These are phyloP conservation scores for Aradus depressus DNA, from an alignment of 2,888 invertebrate species.

Conservation along the genomic window DNA sequence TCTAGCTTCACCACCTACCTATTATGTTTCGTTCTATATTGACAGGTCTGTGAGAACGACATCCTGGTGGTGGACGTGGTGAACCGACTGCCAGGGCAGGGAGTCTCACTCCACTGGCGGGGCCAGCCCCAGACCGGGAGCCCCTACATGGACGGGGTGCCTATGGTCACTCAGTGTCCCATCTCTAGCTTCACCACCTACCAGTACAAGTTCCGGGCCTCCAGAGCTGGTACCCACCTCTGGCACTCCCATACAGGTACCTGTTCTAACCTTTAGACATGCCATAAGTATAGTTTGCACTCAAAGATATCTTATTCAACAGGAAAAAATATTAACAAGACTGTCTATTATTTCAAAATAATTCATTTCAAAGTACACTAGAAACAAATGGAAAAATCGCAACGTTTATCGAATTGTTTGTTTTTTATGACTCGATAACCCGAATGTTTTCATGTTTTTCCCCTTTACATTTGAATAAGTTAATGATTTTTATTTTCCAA, in stretches of 20 bases:
- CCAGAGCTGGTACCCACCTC: slow-evolving; percentile 37
- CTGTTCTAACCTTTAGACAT: no score
- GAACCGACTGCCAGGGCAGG: slow-evolving; percentile 39
- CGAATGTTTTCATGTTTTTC: no score
- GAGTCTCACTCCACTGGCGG: slow-evolving; percentile 44
- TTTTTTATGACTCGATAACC: no score
- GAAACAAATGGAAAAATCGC: no score
- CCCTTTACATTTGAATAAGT: no score
- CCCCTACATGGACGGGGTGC: slow-evolving; percentile 40
- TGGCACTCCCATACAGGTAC: slow-evolving; percentile 38
- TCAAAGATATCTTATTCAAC: no score
- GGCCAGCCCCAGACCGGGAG: slow-evolving; percentile 38
- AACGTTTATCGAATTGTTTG: no score
- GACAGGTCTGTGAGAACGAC: slow-evolving; percentile 55
- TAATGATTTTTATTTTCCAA: no score
- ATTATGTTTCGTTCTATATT: slow-evolving; percentile 30
- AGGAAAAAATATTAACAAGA: no score
- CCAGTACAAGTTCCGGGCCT: slow-evolving; percentile 38
- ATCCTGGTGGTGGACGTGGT: slow-evolving; percentile 40
- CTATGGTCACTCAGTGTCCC: slow-evolving; percentile 40
- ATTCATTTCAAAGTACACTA: no score
- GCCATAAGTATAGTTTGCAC: no score
- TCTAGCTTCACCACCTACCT: slow-evolving; percentile 37
- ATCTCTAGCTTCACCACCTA: slow-evolving; percentile 37
- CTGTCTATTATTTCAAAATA: no score